These are phyloP conservation scores for Scaptomyza tumidula DNA, from an alignment of 2,888 invertebrate genomes.

Conservation along the genomic window DNA sequence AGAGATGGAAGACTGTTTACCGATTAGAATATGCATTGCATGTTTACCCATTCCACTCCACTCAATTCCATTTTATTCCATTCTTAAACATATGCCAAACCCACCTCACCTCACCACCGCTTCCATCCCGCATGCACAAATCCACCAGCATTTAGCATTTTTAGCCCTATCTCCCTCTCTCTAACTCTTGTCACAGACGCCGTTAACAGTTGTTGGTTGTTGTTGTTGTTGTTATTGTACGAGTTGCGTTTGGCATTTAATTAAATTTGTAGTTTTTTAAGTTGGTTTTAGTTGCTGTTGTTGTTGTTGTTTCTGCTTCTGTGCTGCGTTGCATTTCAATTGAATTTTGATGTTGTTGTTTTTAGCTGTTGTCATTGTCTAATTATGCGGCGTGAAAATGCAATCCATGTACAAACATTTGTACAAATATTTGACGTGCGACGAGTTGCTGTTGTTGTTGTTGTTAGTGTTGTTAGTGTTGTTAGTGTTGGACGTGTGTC, in stretches of 20 bases:
- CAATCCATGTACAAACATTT: constrained; percentile 79
- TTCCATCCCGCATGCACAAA: constrained; percentile 13
- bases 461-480: constrained; percentile 21
- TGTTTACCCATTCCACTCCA: constrained; percentile 20
- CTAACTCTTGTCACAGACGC: constrained; percentile 25
- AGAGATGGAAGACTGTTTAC: constrained; percentile 12
- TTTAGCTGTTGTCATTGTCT: constrained; percentile 50
- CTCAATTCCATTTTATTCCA: background rate
- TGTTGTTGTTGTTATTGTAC: constrained; percentile 23
- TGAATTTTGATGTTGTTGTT: constrained; percentile 40
- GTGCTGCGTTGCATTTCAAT: constrained; percentile 57
- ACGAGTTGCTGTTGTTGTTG: constrained; percentile 30
- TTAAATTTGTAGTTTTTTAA: constrained; percentile 56
- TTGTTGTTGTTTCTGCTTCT: constrained; percentile 40
- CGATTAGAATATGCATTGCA: constrained; percentile 56
- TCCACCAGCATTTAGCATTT: constrained; percentile 45
- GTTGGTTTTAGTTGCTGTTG: constrained; percentile 19
- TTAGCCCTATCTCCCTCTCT: constrained; percentile 9
- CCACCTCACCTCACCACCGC: background rate
- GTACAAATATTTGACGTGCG: constrained; percentile 66
- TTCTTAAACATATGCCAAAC: background rate
- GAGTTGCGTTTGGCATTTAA: constrained; percentile 70
- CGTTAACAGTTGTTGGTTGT: constrained; percentile 47
- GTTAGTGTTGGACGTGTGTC: constrained; percentile 44
- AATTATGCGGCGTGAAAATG: constrained; percentile 82